phyloP scores from a whole-genome alignment of 2,797 vertebrate genomes.

The Glossophaga mutica region DNA sequence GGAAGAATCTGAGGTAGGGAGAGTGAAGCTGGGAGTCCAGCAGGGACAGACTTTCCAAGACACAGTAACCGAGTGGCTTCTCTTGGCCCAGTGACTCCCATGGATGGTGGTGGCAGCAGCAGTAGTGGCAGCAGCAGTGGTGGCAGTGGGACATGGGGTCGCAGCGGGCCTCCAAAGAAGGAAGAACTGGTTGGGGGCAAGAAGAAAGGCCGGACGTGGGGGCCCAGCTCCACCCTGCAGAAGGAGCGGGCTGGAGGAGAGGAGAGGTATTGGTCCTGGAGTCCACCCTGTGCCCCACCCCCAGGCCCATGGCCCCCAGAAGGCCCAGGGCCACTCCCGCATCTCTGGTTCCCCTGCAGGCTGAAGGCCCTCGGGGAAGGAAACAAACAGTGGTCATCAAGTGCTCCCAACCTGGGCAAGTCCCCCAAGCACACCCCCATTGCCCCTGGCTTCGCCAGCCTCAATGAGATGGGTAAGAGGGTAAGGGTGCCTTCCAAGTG shows the following conservation, averaged over 20 bases:
- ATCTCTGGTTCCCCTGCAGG: conserved; percentile 72
- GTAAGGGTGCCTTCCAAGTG: neutral
- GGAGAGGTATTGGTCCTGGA: conserved; percentile 83
- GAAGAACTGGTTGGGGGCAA: conserved; percentile 88
- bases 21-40: neutral
- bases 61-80: neutral
- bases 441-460: conserved; percentile 89
- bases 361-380: conserved; percentile 91
- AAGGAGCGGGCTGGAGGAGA: conserved; percentile 89
- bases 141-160: conserved; percentile 90
- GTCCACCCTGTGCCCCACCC: fast-evolving
- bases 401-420: conserved; percentile 94
- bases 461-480: conserved; percentile 93
- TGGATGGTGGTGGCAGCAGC: conserved; percentile 74
- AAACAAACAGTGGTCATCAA: conserved; percentile 92
- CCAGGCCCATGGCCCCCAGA: neutral
- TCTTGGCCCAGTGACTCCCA: conserved; percentile 86
- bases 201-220: conserved; percentile 95
- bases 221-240: conserved; percentile 92
- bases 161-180: conserved; percentile 88
- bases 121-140: conserved; percentile 23
- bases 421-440: conserved; percentile 91
- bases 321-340: neutral
- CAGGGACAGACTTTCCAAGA: neutral
- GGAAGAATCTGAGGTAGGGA: neutral